Evolutionary conservation across 2,113 vertebrate species (phyloP), one percentile per base, ranked within the genome.

Genomic region (Hippoglossus stenolepis): DNA sequence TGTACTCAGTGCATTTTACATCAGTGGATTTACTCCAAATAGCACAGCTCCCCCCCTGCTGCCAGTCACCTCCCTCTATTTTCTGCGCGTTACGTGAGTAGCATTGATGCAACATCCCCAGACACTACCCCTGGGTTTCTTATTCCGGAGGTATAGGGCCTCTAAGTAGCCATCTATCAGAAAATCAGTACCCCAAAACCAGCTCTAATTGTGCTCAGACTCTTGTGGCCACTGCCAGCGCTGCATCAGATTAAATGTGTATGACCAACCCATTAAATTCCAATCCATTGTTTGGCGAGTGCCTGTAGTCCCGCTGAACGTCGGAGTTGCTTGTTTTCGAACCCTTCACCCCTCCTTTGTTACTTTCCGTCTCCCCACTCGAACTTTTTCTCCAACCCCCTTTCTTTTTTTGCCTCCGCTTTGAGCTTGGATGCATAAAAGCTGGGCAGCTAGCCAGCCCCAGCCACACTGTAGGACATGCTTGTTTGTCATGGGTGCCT

Each of bases 161-260:
- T 87, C 79, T 91, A 91, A 90, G 87, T 86, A 91, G 77, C 85
- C 91, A 85, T 90, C 92, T 84, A 90, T 93, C 91, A 90, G 84
- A 89, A 89, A 89, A 91, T 84, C 88, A 88, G 79, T 77, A 60
- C 87, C 85, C 87, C 81, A 89, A 89, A 91, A 90, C 88, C 77
- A 84, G 70, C 80, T 91, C 80, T 92, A 92, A 93, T 93, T 93
- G 84, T 76, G 49, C 79, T 83, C 73, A 80, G 69, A 76, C 71
- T 91, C 91, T 87, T 56, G 84, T 88, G 87, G 57, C 85, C 72
- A 67, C 80, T 76, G 76, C 84, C 84, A 80, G 80, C 80, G 84
- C 81, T 64, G 85, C 81, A 73, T 87, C 80, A 86, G 71, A 86
- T 88, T 81, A 87, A 85, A 77, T 78, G 85, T 73, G 77, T 88